Evolutionary conservation across 2,888 invertebrate species (phyloP), one percentile per base, ranked within the genome.

Genomic region (Gortyna flavago): DNA sequence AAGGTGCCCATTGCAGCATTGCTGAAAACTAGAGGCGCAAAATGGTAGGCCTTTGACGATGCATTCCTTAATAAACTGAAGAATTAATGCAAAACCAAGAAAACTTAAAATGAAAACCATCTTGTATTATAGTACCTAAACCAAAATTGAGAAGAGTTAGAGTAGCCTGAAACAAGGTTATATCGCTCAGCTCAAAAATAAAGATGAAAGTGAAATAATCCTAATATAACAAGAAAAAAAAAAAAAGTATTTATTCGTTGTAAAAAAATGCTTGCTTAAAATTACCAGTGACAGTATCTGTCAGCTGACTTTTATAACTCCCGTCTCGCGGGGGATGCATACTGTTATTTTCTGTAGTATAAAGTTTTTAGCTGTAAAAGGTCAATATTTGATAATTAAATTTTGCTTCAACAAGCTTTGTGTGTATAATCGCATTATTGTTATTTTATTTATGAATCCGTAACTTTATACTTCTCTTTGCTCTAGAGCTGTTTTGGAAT

Each of bases 311-410:
- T 72, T 81, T 57, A 72, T 29, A 62, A 61, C 48, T 54, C 16
- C n/a, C 41, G 44, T 38, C 54, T 44, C 41, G 81, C 69, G 72
- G 75, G 82, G 76, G 66, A 44, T 51, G 48, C 11, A 38, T 72
- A 32, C 25, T 65, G 35, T 70, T 62, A 44, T 75, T 69, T 72
- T 69, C 65, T 51, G 35, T 29, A n/a, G 35, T 32, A 41, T 41
- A 16, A 75, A 85, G 29, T 62, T 82, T 81, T 70, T 66, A 54
- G 65, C 29, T 66, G 59, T 72, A 59, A 83, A 80, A 76, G 59
- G 69, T 76, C 69, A 61, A 35, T 38, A 41, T 72, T 38, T 35
- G 0, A 29, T 29, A 21, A 44, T 48, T 25, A 62, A 38, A 61
- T 83, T 68, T 62, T 29, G 38, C 51, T 72, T 7, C 48, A 41